Evolutionary conservation across 2,113 vertebrate genomes (phyloP).

Genomic region (Bubo bubo): DNA sequence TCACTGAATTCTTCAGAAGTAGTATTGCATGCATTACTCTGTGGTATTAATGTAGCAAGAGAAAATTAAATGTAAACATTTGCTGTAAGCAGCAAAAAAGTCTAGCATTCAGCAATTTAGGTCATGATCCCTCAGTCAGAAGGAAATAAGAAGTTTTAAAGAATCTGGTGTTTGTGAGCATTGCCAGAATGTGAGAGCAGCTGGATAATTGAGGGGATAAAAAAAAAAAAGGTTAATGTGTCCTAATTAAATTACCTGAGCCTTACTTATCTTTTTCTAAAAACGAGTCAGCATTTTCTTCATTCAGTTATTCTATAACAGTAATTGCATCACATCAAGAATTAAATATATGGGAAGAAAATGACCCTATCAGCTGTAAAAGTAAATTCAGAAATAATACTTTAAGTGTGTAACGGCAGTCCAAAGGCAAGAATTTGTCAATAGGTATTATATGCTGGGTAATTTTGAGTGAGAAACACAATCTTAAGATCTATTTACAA

Average conservation of each 20-base stretch:
- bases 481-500: background rate
- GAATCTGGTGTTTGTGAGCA: background rate
- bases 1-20: background rate
- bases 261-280: background rate
- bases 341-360: background rate
- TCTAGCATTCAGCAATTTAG: conserved; percentile 6
- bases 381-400: background rate
- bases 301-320: background rate
- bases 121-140: background rate
- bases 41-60: background rate
- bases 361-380: background rate
- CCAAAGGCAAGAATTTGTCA: background rate
- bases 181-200: background rate
- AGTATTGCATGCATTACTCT: background rate
- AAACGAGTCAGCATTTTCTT: background rate
- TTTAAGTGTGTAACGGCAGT: background rate
- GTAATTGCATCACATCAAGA: background rate
- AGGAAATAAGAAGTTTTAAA: background rate
- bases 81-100: conserved; percentile 6
- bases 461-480: background rate
- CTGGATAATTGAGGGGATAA: background rate
- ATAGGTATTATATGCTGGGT: background rate
- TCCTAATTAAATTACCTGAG: conserved; percentile 27
- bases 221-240: background rate
- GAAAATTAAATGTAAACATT: conserved; percentile 45